These are phyloP conservation scores for Maccullochella peelii DNA, from an alignment of 2,113 vertebrate genomes.

Conservation along the genomic window DNA sequence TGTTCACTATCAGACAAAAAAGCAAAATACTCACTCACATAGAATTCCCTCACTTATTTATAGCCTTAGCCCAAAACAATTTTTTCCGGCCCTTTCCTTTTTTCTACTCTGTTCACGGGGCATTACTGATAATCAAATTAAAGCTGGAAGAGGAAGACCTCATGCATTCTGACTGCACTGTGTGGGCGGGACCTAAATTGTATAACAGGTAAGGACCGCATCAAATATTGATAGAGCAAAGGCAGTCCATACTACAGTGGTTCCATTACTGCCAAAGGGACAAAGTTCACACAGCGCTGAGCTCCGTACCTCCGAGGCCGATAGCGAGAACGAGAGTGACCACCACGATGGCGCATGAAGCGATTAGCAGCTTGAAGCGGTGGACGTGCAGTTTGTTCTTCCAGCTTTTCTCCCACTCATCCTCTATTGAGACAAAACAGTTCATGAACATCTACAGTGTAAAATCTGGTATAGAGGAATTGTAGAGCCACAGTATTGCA, in stretches of 20 bases:
- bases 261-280: slow-evolving; percentile 10
- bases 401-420: slow-evolving; percentile 71
- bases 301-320: slow-evolving; percentile 82
- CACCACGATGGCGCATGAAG: slow-evolving; percentile 42
- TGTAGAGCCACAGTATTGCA: too few relatives aligned
- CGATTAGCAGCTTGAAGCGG: slow-evolving; percentile 73
- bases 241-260: neutral
- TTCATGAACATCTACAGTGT: neutral
- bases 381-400: slow-evolving; percentile 62
- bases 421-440: slow-evolving; percentile 31
- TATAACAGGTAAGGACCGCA: slow-evolving; percentile 33
- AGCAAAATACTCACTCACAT: too few relatives aligned
- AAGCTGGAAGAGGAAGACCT: neutral
- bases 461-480: too few relatives aligned
- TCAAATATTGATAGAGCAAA: slow-evolving; percentile 61
- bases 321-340: slow-evolving; percentile 69
- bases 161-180: neutral
- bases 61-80: too few relatives aligned
- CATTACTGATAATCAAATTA: neutral
- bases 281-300: neutral
- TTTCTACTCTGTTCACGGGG: neutral
- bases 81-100: too few relatives aligned
- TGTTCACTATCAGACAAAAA: too few relatives aligned
- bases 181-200: neutral
- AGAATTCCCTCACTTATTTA: too few relatives aligned